These are phyloP conservation scores for Anodontia alba DNA, from an alignment of 2,888 invertebrate species.

Conservation along the genomic window DNA sequence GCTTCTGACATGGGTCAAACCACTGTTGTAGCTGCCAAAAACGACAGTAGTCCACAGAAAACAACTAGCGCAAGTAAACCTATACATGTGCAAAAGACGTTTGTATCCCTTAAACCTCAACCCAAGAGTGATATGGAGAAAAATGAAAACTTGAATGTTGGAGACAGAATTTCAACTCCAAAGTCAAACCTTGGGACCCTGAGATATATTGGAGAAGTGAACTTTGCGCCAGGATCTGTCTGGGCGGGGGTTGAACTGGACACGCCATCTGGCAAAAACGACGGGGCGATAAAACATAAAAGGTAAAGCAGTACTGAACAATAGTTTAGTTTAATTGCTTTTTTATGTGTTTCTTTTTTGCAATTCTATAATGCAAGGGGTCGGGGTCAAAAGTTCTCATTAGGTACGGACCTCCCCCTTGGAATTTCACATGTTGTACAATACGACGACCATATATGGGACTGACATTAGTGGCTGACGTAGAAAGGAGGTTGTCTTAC, in stretches of 20 bases:
- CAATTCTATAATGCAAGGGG: too few species aligned
- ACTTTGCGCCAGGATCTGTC: not conserved
- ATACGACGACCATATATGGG: too few species aligned
- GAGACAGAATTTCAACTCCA: constrained; percentile 2
- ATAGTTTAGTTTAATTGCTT: not conserved
- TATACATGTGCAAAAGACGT: not conserved
- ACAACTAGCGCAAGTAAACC: too few species aligned
- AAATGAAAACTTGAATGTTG: not conserved
- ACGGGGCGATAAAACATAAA: not conserved
- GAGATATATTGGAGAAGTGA: not conserved
- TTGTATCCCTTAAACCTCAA: not conserved
- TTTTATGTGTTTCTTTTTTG: too few species aligned
- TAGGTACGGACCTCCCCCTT: too few species aligned
- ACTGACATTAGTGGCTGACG: too few species aligned
- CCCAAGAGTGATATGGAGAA: not conserved
- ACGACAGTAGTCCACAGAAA: too few species aligned
- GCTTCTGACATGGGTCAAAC: too few species aligned
- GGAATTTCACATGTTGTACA: too few species aligned
- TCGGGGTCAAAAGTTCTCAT: too few species aligned
- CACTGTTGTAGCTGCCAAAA: too few species aligned
- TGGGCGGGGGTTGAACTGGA: not conserved
- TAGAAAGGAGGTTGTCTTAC: too few species aligned
- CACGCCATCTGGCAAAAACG: constrained; percentile 1
- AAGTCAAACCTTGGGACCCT: not conserved
- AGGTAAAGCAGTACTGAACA: not conserved